Evolutionary conservation across 2,113 vertebrate species (phyloP).

Genomic region (Poecile atricapillus): DNA sequence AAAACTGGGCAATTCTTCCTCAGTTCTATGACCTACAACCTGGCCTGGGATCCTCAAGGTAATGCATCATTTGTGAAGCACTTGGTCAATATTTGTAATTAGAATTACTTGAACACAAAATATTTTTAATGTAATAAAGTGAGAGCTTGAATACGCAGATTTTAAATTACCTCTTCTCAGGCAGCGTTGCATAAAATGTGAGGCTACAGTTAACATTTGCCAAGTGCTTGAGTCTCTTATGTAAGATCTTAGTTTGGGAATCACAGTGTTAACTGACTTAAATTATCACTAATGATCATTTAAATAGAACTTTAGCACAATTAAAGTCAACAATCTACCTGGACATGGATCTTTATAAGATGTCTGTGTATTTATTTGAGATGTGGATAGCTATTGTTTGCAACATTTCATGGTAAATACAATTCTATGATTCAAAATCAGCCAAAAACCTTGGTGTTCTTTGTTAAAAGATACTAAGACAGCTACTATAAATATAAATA

Average conservation of each 20-base stretch:
- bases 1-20: constrained; percentile 98
- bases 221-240: not conserved
- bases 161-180: not conserved
- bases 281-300: not conserved
- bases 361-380: not conserved
- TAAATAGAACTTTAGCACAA: not conserved
- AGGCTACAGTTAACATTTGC: not conserved
- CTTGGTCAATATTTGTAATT: constrained; percentile 5
- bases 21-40: constrained; percentile 93
- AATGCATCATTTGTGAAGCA: constrained; percentile 43
- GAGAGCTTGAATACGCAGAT: not conserved
- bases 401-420: not conserved
- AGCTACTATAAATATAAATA: too few species aligned
- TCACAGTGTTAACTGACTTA: not conserved
- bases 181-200: not conserved
- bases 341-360: not conserved
- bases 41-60: constrained; percentile 99
- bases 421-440: not conserved
- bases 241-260: not conserved
- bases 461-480: not conserved
- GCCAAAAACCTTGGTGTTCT: not conserved
- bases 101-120: not conserved
- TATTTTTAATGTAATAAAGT: not conserved
- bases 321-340: not conserved
- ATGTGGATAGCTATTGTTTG: not conserved